Conservation (phyloP, 2,797 vertebrate species). For the Spondyliosoma cantharus region DNA sequence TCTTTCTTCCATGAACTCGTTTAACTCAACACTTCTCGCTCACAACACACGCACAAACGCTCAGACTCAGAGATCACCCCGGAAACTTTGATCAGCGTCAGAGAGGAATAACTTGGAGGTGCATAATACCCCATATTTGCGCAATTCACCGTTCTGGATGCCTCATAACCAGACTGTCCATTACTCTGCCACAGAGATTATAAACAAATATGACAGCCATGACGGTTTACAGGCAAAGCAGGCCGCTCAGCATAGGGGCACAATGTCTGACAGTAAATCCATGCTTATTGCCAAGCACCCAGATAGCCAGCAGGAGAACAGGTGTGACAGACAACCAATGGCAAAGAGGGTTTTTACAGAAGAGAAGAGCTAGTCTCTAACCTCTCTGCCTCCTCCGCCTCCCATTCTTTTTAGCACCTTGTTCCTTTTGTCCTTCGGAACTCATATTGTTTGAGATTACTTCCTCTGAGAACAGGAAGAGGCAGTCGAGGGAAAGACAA, state of each 20-base stretch:
- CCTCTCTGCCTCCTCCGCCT: conserved; percentile 1
- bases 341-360: conserved; percentile 1
- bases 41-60: neutral
- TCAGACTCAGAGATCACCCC: neutral
- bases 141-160: conserved; percentile 34
- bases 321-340: conserved; percentile 24
- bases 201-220: conserved; percentile 77
- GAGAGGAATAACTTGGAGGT: conserved; percentile 46
- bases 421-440: conserved; percentile 76
- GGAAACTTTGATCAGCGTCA: conserved; percentile 42
- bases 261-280: conserved; percentile 58
- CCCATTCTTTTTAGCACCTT: conserved; percentile 61
- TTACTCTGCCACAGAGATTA: conserved; percentile 65
- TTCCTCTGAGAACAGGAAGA: conserved; percentile 82
- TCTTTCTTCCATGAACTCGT: conserved; percentile 17
- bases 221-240: conserved; percentile 69
- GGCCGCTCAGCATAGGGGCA: conserved; percentile 41
- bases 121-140: conserved; percentile 32
- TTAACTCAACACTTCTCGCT: conserved; percentile 13
- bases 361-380: neutral
- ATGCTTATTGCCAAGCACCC: conserved; percentile 54
- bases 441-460: conserved; percentile 85
- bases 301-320: conserved; percentile 6
- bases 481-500: conserved; percentile 59
- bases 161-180: conserved; percentile 58